These are phyloP conservation scores for Ranitomeya variabilis DNA, from an alignment of 2,113 vertebrate species.

Conservation along the genomic window DNA sequence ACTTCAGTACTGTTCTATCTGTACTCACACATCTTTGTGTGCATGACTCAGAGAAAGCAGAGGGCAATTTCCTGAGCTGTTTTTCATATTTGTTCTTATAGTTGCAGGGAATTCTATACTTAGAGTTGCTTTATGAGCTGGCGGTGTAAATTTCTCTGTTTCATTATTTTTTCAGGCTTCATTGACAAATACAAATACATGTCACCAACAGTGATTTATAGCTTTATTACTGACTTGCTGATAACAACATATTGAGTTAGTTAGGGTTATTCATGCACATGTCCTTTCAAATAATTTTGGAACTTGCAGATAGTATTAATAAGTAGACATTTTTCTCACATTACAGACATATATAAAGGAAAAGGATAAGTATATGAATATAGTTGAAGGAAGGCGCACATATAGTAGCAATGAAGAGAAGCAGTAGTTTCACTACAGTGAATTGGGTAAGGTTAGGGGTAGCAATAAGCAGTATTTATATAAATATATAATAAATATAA, in stretches of 20 bases:
- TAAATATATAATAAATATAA: too few relatives aligned
- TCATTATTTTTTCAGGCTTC: slow-evolving; percentile 44
- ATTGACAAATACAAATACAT: slow-evolving; percentile 42
- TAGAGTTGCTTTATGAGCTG: not conserved
- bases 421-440: too few relatives aligned
- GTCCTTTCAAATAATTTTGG: not conserved
- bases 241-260: slow-evolving; percentile 42
- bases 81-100: slow-evolving; percentile 24
- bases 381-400: too few relatives aligned
- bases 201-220: slow-evolving; percentile 33
- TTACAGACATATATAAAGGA: not conserved
- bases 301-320: not conserved
- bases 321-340: slow-evolving; percentile 6
- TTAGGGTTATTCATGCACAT: slow-evolving; percentile 24
- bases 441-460: too few relatives aligned
- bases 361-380: too few relatives aligned
- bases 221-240: slow-evolving; percentile 38
- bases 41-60: not conserved
- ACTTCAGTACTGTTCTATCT: slow-evolving; percentile 7
- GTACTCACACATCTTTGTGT: not conserved
- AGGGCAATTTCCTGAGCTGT: not conserved
- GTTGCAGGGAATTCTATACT: slow-evolving; percentile 12
- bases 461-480: too few relatives aligned
- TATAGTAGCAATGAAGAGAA: too few relatives aligned
- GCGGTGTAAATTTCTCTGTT: slow-evolving; percentile 27